Conservation (phyloP, 2,888 invertebrate genomes). For the Caenorhabditis sulstoni region DNA sequence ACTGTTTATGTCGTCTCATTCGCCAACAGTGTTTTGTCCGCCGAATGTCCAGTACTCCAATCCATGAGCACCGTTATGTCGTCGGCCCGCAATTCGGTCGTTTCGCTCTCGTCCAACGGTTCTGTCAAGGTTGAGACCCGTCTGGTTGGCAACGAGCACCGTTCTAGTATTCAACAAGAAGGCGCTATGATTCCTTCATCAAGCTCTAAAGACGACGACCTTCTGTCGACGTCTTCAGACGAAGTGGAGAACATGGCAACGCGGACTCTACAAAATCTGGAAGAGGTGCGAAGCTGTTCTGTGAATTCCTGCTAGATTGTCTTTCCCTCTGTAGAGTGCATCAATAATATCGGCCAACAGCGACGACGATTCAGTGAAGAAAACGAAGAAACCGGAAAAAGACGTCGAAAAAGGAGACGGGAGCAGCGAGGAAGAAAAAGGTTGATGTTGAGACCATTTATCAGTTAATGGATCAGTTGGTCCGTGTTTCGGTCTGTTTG, state of each 20-base stretch:
- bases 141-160: conserved; percentile 52
- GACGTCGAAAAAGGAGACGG: conserved; percentile 55
- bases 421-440: conserved; percentile 37
- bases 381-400: conserved; percentile 48
- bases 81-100: conserved; percentile 73
- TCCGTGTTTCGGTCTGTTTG: background rate
- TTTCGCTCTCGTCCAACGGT: conserved; percentile 70
- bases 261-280: conserved; percentile 71
- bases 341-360: conserved; percentile 57
- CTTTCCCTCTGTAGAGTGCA: conserved; percentile 42
- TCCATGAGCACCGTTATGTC: conserved; percentile 56
- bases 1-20: conserved; percentile 50
- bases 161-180: conserved; percentile 62
- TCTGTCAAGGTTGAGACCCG: conserved; percentile 68
- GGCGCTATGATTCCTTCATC: conserved; percentile 75
- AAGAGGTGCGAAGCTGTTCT: conserved; percentile 61
- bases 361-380: conserved; percentile 55
- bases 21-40: conserved; percentile 34
- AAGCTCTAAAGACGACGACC: conserved; percentile 74
- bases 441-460: conserved; percentile 24
- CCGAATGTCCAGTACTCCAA: conserved; percentile 43
- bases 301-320: conserved; percentile 18
- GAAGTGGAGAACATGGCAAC: conserved; percentile 76
- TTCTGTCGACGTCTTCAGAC: conserved; percentile 73
- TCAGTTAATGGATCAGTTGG: conserved; percentile 18